Base-by-base conservation (phyloP, 2,113 vertebrate species). In the Struthidea cinerea region DNA sequence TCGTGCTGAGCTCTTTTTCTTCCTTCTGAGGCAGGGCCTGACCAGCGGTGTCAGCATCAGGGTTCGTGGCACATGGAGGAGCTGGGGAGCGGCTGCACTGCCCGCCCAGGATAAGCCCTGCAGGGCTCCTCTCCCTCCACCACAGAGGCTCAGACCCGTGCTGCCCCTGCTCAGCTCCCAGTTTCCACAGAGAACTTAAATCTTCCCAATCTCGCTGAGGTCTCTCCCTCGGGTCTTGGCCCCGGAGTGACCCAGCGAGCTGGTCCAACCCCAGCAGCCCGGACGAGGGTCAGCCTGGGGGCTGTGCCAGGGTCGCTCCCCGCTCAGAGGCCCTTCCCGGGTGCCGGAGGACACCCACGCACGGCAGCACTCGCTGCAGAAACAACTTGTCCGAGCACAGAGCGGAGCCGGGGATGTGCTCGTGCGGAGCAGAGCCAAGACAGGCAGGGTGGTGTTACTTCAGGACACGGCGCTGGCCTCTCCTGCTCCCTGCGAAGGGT, bases 91-190 rank as follows among this genome's bases (percentile, higher is more conserved):
- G 70, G 26, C 57, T 2, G 1, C 35, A 6, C 6, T 33, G 22
- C 69, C 82, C 74, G 56, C 30, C 6, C n/a, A n/a, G 65, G 30
- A 18, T 28, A 33, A 9, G 46, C 46, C 30, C 52, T 4, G 10
- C 9, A 4, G 65, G 11, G 56, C 41, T 82, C 3, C 1, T 42
- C 9, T 61, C 46, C 35, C 44, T 70, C 16, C 19, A 8, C 8
- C 33, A 11, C 2, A 0, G 19, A 22, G 39, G 32, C 6, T 53
- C 82, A 68, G 16, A 2, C 12, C 24, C 0, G 0, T n/a, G 57
- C 77, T 39, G 37, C 19, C 50, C 19, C 5, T 68, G 57, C 73
- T 41, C 33, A 37, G 7, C 17, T 2, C 76, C 21, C 44, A 3
- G 1, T 11, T 71, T 50, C 68, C 78, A 37, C 8, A 1, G 11